phyloP scores from a whole-genome alignment of 1,140 invertebrate species.

The Diprion similis region DNA sequence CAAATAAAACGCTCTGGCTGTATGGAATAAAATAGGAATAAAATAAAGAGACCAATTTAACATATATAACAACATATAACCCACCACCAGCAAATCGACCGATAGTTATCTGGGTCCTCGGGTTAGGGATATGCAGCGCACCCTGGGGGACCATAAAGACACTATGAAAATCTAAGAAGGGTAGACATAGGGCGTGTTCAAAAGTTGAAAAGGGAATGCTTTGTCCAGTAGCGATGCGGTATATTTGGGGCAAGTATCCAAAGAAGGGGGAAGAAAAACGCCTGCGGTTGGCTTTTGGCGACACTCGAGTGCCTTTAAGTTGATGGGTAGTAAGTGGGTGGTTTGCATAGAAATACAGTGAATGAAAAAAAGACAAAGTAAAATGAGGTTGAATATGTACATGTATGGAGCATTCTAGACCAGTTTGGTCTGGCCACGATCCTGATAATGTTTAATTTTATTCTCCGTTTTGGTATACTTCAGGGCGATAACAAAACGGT shows the following conservation, averaged over 20 bases:
- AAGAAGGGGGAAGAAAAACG: background rate
- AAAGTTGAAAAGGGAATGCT: background rate
- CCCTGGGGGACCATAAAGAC: background rate
- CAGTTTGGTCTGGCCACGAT: no score
- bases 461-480: no score
- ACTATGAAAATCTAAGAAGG: background rate
- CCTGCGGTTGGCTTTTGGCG: background rate
- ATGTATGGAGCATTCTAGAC: no score
- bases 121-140: background rate
- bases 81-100: no score
- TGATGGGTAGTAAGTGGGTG: background rate
- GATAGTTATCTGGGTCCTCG: no score
- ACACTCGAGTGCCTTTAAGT: slow-evolving; percentile 4
- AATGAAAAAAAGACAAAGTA: background rate
- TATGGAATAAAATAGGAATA: no score
- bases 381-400: background rate
- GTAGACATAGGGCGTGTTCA: background rate
- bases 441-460: no score
- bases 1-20: no score
- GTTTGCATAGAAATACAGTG: background rate
- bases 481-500: no score
- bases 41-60: no score
- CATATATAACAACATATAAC: no score
- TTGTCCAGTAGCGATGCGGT: background rate
- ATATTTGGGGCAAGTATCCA: background rate